Evolutionary conservation across 2,113 vertebrate genomes (phyloP).

Genomic region (Neodon shergylaensis): DNA sequence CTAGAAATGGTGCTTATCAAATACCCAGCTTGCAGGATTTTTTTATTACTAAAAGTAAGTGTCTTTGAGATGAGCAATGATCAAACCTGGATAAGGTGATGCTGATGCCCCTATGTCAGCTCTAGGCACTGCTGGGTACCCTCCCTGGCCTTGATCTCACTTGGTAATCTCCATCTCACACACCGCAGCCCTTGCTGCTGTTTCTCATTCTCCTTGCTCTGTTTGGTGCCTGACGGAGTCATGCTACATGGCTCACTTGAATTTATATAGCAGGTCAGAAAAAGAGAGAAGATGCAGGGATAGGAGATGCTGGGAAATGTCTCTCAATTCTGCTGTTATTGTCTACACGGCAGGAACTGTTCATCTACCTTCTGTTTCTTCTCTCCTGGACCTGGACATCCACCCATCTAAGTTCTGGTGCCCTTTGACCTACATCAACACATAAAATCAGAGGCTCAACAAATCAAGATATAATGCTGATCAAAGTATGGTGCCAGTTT

Average conservation of each 20-base stretch:
- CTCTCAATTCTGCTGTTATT: neutral
- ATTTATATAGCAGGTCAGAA: neutral
- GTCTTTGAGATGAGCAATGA: neutral
- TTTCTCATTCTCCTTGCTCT: neutral
- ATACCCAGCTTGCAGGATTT: neutral
- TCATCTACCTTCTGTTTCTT: neutral
- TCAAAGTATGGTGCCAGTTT: neutral
- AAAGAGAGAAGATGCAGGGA: neutral
- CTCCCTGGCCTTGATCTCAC: neutral
- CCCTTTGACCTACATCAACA: neutral
- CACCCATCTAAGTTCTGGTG: neutral
- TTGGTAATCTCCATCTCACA: neutral
- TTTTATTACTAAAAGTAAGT: neutral
- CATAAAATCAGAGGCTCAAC: neutral
- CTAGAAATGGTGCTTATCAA: neutral
- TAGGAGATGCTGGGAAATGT: neutral
- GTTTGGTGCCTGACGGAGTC: neutral
- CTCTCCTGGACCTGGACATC: neutral
- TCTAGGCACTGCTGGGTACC: neutral
- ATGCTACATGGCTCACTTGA: neutral
- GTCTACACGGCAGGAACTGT: neutral
- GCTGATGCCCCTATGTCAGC: rapidly evolving
- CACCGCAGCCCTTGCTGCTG: rapidly evolving
- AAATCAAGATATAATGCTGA: neutral
- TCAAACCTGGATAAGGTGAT: neutral